Base-by-base conservation (phyloP, 35 echinoderm and acorn worm species). In the Apostichopus californicus region DNA sequence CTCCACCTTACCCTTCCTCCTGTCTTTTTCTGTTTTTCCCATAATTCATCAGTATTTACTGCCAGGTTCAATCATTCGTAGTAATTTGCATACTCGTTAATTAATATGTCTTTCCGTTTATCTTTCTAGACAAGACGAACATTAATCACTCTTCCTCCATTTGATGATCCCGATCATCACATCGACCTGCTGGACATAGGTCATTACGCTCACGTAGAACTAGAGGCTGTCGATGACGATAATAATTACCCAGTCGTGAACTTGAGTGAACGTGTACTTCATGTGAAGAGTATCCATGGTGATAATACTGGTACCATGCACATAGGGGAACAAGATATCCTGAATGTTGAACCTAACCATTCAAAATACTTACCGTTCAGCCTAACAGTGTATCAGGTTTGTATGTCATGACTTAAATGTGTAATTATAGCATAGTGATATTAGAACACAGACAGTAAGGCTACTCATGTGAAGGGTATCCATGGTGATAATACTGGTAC, bases 181-280 rank as follows among this genome's bases (percentile, higher is more conserved):
- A 64, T 98, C 5, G 96, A 98, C 77, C 61, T 98, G 17, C 72
- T 98, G 22, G 96, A 98, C 70, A 88, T 98, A 52, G 96, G 96
- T 54, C 87, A 93, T 11, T 93, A 91, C 78, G 92, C 96, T 22
- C 96, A 98, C 56, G 61, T 93, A 10, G 93, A 94, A 53, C 53
- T 98, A 18, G 94, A 98, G 78, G 93, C 96, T 75, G 93, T 95
- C 8, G 94, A 95, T 65, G 56, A 80, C 15, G 81, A 91, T 17
- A 87, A 89, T 28, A 3, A 46, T 46, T 57, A 77, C 28, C 93
- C 90, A 7, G 85, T 83, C 7, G 72, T 55, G 5, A 77, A 88
- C 77, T 84, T 90, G 26, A 11, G 56, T 1, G 60, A 56, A 60
- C 73, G 96, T 17, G 54, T 54, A 2, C 89, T 98, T 3, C 61